Evolutionary conservation across 2,888 invertebrate species (phyloP), one percentile per base, ranked within the genome.

Genomic region (Tuta absoluta): DNA sequence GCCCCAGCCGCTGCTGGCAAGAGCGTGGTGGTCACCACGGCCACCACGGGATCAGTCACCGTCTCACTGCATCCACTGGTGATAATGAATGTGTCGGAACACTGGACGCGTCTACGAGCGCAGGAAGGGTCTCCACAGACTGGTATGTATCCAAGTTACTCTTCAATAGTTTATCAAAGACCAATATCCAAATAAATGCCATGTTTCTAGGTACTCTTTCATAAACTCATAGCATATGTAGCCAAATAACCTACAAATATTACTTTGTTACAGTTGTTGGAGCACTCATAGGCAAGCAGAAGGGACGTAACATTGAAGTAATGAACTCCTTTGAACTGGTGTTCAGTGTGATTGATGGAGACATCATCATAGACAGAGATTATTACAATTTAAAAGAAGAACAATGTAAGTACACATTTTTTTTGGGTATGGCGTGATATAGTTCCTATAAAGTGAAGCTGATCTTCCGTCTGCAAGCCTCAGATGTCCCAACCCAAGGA

Each of bases 81-180:
- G 49, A 97, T 99, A 68, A 98, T 99, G 98, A 99, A 99, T 84
- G 96, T 99, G 68, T 98, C 99, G 0, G 99, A 99, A 86, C 99
- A 99, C 80, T 99, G 98, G 98, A 99, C 99, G 0, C 93, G 99
- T 71, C 94, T 97, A 65, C 92, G 97, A 69, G 98, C 99, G 1
- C 99, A 99, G 83, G 97, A 97, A 84, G 97, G 97, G n/a, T 94
- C 95, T 38, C 94, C 96, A 49, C 95, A 96, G 78, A 96, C 97
- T 89, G 97, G 96, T 96, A 83, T 65, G 65, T 63, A 24, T 14
- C 48, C 48, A 17, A 48, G 33, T 10, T 33, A 3, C 8, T 8
- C 10, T 33, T 5, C 33, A 33, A 33, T 5, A 8, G 33, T 33
- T 33, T n/a, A 28, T 41, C 12, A 14, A 41, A 14, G 41, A 41